Base-by-base conservation (phyloP, 2,888 invertebrate genomes). In the Brenthis daphne region DNA sequence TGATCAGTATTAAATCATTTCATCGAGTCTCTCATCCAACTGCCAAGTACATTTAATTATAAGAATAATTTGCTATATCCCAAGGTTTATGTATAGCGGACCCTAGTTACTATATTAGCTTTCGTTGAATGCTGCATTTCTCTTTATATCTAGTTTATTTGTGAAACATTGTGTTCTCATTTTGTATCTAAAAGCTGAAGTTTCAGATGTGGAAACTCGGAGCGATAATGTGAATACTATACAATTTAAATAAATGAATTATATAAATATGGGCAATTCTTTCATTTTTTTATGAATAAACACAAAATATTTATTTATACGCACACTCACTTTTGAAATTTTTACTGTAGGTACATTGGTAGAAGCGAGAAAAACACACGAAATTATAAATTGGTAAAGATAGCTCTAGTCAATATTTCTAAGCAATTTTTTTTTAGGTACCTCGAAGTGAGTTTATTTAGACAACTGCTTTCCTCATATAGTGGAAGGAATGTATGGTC, bases 211-310 rank as follows among this genome's bases (percentile, higher is more conserved):
- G 86, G 91, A 82, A 88, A 90, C 87, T 82, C 83, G 83, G 87
- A 86, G 90, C 89, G 84, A 88, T 86, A 86, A 90, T 92, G 92
- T 92, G 92, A 91, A 92, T 91, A 92, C 86, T 89, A 88, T 89
- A 89, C 88, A 89, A 88, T 89, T 92, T 87, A 89, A 92, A 92
- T 92, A 92, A 92, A 92, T 92, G 90, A 92, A 92, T 92, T 92
- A 92, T 92, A 92, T 90, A 92, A 91, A 89, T 84, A 78, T 79
- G 64, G 54, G 73, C 14, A 68, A 68, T 77, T 78, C 77, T 76
- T 80, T 77, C 77, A 76, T 57, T 60, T 53, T 53, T 61, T 8
- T 33, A 33, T 33, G 33, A 33, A 33, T 33, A 5, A 33, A 33
- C 2, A 33, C 33, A 5, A 33, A 33, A 33, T 37, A 8, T 43